Base-by-base conservation (phyloP, 2,113 vertebrate genomes). In the Hypocryptadius cinnamomeus region DNA sequence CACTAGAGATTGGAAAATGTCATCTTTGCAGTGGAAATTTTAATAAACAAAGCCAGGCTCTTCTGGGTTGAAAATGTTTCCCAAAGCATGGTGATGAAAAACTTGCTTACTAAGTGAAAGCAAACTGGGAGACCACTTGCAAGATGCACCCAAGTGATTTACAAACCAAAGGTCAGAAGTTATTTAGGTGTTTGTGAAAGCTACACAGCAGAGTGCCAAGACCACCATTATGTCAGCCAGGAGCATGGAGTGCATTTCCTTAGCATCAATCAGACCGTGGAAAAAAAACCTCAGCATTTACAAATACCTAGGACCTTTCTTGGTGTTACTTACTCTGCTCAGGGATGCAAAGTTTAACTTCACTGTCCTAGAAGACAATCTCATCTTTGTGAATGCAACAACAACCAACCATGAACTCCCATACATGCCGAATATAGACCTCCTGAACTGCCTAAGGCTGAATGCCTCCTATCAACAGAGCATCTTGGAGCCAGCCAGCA, bases 1-100 rank as follows among this genome's bases (percentile, higher is more conserved):
- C 87, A 92, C 66, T 53, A 69, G 47, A 81, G 65, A 59, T 40
- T 65, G 28, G 89, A 92, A 95, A 96, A 96, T 91, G 66, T 90
- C 92, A 87, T 37, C 70, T 89, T 89, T 84, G 76, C n/a, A 54
- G 39, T 5, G 57, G 51, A 92, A 85, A 69, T 87, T 79, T 88
- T 92, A 95, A 89, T 78, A 87, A 95, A 91, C 85, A 90, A 90
- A 85, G 68, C 39, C 78, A 77, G 45, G 37, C 59, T 84, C 50
- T 48, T 84, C 33, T 28, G 68, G 16, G 53, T 33, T 51, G 44
- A 79, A 76, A 85, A 39, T 3, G 6, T 25, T 87, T 57, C 78
- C 54, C 42, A 44, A 85, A 90, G 78, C 17, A 2, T 1, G 7
- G 42, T 63, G 80, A 51, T 3, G 9, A 88, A 93, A 54, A 84